A percentile compares a stretch with the other conserved stretches of the same genome.
phyloP scores from a whole-genome alignment of 2,113 vertebrate genomes.

The Bubo scandiacus region DNA sequence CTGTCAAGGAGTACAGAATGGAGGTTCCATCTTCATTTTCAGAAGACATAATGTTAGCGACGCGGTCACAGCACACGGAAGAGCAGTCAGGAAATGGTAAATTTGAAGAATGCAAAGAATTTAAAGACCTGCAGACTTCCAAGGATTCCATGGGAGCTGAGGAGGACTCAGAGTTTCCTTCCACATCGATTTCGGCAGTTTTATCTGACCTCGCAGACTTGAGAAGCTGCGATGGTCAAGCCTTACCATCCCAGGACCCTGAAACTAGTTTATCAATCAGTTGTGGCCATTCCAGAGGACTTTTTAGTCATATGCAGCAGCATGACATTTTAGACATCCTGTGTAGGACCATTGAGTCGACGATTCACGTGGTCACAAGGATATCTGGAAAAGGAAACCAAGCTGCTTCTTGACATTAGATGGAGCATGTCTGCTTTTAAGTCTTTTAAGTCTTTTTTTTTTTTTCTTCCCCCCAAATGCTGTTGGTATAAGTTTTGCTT shows the following conservation, averaged over 20 bases:
- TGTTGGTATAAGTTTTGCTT: constrained; percentile 82
- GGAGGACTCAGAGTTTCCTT: constrained; percentile 83
- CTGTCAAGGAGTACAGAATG: constrained; percentile 89
- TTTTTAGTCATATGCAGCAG: constrained; percentile 80
- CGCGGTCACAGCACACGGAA: constrained; percentile 73
- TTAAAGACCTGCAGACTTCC: constrained; percentile 73
- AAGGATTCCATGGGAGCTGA: constrained; percentile 76
- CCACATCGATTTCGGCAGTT: constrained; percentile 79
- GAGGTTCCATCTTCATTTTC: constrained; percentile 85
- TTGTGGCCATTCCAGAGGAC: constrained; percentile 85
- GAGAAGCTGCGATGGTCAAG: constrained; percentile 80
- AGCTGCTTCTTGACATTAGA: constrained; percentile 93
- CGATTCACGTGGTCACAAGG: constrained; percentile 92
- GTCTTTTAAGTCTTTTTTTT: not conserved
- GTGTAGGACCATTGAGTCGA: constrained; percentile 94
- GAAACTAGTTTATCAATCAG: constrained; percentile 76
- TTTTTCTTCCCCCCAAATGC: constrained; percentile 29
- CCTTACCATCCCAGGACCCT: constrained; percentile 80
- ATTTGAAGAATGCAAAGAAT: constrained; percentile 78
- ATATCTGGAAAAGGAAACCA: constrained; percentile 86
- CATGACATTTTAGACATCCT: constrained; percentile 96
- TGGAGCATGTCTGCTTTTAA: constrained; percentile 81
- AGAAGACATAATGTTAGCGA: constrained; percentile 75
- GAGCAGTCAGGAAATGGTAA: constrained; percentile 66
- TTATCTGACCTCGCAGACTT: constrained; percentile 82